Evolutionary conservation across 2,888 invertebrate genomes (phyloP).

Genomic region (Myathropa florea): DNA sequence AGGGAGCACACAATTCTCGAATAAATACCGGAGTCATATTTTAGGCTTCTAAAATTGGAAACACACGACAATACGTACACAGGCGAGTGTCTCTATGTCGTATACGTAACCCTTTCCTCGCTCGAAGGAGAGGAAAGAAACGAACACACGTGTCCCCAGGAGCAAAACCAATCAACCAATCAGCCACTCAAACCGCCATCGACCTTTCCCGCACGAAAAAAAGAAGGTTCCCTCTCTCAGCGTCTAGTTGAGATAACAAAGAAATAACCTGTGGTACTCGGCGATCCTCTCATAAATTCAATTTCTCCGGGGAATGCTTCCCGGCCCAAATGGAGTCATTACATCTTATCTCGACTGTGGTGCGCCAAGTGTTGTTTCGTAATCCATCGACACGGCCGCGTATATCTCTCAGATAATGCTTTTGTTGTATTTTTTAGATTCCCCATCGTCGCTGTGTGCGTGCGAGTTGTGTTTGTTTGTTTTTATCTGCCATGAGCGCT

Average conservation of each 20-base stretch:
- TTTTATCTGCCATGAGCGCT: neutral
- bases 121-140: neutral
- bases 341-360: constrained; percentile 39
- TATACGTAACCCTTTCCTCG: constrained; percentile 28
- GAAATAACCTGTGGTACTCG: constrained; percentile 7
- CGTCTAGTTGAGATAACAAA: constrained; percentile 21
- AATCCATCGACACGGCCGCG: constrained; percentile 19
- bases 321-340: constrained; percentile 34
- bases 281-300: constrained; percentile 31
- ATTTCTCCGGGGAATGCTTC: constrained; percentile 17
- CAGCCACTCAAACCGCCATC: neutral
- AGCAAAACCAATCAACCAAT: neutral
- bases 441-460: neutral
- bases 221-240: neutral
- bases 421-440: constrained; percentile 13
- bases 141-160: neutral
- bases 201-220: neutral
- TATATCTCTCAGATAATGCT: constrained; percentile 26
- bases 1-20: neutral
- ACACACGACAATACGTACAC: neutral
- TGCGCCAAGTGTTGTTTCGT: constrained; percentile 25
- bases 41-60: constrained; percentile 14
- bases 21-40: neutral
- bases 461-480: neutral
- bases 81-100: neutral